Evolutionary conservation across 1,140 invertebrate genomes (phyloP).

Genomic region (Scaptodrosophila lebanonensis): DNA sequence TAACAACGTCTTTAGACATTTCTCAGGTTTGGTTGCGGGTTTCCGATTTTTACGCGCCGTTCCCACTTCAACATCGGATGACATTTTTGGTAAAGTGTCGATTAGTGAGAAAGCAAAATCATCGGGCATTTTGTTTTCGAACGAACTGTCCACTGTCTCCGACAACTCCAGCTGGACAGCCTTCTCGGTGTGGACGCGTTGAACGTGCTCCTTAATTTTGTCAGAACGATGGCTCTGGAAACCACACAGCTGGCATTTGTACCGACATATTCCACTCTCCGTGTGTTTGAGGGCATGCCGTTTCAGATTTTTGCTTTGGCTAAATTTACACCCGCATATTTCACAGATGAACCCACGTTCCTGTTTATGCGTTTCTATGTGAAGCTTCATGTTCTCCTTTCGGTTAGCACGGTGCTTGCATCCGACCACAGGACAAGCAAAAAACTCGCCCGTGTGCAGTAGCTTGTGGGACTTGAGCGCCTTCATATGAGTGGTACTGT

Average conservation of each 20-base stretch:
- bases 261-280: constrained; percentile 52
- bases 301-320: constrained; percentile 78
- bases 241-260: constrained; percentile 77
- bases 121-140: constrained; percentile 56
- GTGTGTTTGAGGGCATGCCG: constrained; percentile 78
- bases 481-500: constrained; percentile 80
- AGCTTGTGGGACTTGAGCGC: constrained; percentile 80
- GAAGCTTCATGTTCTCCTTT: constrained; percentile 78
- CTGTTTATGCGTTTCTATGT: constrained; percentile 80
- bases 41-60: background rate
- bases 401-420: constrained; percentile 78
- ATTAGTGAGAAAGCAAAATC: constrained; percentile 55
- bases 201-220: constrained; percentile 80
- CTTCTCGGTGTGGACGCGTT: constrained; percentile 76
- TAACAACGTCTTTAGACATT: constrained; percentile 42
- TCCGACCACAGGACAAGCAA: constrained; percentile 78
- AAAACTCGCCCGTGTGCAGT: constrained; percentile 79
- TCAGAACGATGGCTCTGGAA: constrained; percentile 79
- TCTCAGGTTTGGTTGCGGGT: constrained; percentile 13
- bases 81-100: constrained; percentile 6
- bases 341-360: constrained; percentile 79
- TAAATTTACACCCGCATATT: constrained; percentile 78
- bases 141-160: constrained; percentile 67
- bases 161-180: constrained; percentile 71
- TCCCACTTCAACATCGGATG: constrained; percentile 8